Conservation (phyloP, 2,113 vertebrate species). For the Blennius ocellaris region DNA sequence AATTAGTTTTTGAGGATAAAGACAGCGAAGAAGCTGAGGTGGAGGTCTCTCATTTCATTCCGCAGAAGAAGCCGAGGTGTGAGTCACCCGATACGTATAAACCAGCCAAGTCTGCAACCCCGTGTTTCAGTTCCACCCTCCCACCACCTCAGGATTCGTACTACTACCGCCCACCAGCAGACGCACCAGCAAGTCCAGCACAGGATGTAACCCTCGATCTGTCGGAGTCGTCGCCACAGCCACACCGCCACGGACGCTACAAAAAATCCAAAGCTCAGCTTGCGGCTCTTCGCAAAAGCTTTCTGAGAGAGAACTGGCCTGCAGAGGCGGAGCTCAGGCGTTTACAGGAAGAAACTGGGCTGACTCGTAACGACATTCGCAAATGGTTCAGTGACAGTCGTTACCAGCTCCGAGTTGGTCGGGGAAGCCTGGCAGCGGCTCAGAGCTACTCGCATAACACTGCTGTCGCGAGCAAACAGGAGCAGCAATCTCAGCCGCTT, state of each 20-base stretch:
- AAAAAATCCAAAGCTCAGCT: conserved; percentile 85
- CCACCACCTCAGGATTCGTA: conserved; percentile 84
- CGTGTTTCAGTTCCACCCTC: conserved; percentile 80
- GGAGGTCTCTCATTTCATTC: conserved; percentile 27
- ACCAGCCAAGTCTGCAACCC: conserved; percentile 67
- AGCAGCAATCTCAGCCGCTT: conserved; percentile 76
- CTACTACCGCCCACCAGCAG: conserved; percentile 77
- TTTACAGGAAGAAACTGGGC: conserved; percentile 85
- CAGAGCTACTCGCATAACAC: conserved; percentile 60
- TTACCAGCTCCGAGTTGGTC: conserved; percentile 82
- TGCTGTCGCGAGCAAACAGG: conserved; percentile 62
- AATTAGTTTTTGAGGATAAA: conserved; percentile 52
- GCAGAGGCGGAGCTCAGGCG: conserved; percentile 84
- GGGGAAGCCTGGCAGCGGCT: conserved; percentile 74
- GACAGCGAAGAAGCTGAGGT: conserved; percentile 47
- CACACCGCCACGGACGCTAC: conserved; percentile 79
- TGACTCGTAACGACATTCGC: conserved; percentile 85
- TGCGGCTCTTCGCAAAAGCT: conserved; percentile 81
- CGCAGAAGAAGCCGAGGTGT: conserved; percentile 65
- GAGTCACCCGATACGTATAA: conserved; percentile 77
- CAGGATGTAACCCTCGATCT: conserved; percentile 68
- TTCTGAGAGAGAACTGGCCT: conserved; percentile 82
- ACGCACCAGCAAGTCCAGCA: conserved; percentile 56
- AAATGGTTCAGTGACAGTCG: conserved; percentile 88
- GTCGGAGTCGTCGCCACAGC: conserved; percentile 65